Evolutionary conservation across 2,888 invertebrate species (phyloP).

Genomic region (Apamea sordens): DNA sequence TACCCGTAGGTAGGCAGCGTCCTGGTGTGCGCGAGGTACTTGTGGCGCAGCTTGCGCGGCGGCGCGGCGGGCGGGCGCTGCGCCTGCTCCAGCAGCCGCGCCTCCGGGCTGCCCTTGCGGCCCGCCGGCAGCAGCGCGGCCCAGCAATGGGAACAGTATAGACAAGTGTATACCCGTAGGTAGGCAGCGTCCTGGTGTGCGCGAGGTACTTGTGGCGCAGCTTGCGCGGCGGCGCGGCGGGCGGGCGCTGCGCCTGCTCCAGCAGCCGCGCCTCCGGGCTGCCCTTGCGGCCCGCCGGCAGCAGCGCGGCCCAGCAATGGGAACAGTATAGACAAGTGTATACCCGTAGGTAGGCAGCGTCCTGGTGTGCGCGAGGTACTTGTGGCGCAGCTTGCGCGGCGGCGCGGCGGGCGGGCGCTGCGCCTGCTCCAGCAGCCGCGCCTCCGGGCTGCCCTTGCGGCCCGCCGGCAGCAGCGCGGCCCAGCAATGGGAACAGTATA

Average conservation of each 20-base stretch:
- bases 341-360: constrained; percentile 96
- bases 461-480: constrained; percentile 92
- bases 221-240: constrained; percentile 95
- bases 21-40: constrained; percentile 97
- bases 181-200: constrained; percentile 97
- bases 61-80: constrained; percentile 96
- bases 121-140: constrained; percentile 92
- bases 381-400: constrained; percentile 95
- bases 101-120: constrained; percentile 96
- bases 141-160: constrained; percentile 80
- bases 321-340: too few species aligned
- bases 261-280: constrained; percentile 96
- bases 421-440: constrained; percentile 95
- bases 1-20: constrained; percentile 96
- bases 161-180: constrained; percentile 91
- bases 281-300: constrained; percentile 93
- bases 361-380: constrained; percentile 97
- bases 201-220: constrained; percentile 97
- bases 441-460: constrained; percentile 96
- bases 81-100: constrained; percentile 95
- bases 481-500: constrained; percentile 80
- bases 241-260: constrained; percentile 96
- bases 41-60: constrained; percentile 95
- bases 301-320: constrained; percentile 91
- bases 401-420: constrained; percentile 96